These are phyloP conservation scores for Anagrus nilaparvatae DNA, from an alignment of 1,140 invertebrate species.

Conservation along the genomic window DNA sequence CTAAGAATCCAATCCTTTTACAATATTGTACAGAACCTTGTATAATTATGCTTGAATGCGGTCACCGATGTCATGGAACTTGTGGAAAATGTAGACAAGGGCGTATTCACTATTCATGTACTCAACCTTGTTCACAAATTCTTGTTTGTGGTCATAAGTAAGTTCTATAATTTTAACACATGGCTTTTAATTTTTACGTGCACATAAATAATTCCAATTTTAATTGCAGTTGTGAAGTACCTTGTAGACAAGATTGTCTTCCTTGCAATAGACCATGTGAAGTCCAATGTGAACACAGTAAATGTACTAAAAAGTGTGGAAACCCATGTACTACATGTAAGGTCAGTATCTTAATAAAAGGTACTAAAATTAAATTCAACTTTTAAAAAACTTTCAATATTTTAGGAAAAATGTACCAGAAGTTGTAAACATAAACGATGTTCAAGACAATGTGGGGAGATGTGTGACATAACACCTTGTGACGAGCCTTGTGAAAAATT, in stretches of 20 bases:
- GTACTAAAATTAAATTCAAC: neutral
- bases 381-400: neutral
- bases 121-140: neutral
- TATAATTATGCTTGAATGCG: neutral
- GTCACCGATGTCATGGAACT: neutral
- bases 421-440: slow-evolving; percentile 48
- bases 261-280: slow-evolving; percentile 50
- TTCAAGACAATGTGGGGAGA: slow-evolving; percentile 42
- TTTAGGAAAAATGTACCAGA: slow-evolving; percentile 14
- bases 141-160: slow-evolving; percentile 6
- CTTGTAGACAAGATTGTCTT: slow-evolving; percentile 1
- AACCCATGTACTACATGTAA: slow-evolving; percentile 48
- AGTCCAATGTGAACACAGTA: slow-evolving; percentile 47
- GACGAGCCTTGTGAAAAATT: slow-evolving; percentile 38
- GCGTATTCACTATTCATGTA: neutral
- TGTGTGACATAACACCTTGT: slow-evolving; percentile 45
- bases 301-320: slow-evolving; percentile 48
- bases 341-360: slow-evolving; percentile 32
- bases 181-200: neutral
- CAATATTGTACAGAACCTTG: slow-evolving; percentile 2
- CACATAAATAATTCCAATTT: neutral
- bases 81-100: slow-evolving; percentile 1
- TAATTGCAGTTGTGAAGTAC: neutral
- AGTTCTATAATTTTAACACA: neutral
- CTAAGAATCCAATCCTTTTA: too few species aligned